Base-by-base conservation (phyloP, 1,140 invertebrate genomes). In the Hermetia illucens region DNA sequence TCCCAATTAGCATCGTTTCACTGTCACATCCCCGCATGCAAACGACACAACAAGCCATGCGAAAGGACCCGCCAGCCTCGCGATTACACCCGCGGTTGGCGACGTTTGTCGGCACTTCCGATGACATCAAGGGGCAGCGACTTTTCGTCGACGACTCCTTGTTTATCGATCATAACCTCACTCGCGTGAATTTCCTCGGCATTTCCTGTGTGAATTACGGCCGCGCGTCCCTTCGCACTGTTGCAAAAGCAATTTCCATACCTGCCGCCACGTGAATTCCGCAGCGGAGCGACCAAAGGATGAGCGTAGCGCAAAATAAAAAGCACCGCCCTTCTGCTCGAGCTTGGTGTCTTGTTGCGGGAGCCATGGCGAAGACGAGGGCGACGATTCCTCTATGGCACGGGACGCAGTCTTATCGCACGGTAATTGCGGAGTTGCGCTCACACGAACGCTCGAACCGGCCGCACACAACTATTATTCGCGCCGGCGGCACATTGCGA, bases 131-230 rank as follows among this genome's bases (percentile, higher is more conserved):
- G 24, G 24, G 8, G 24, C 8, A 13, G 24, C 24, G 8, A 13
- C 8, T 9, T 9, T 27, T 27, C 13, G 24, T 8, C 8, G 8
- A 27, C 24, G 24, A 13, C n/a, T n/a, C n/a, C n/a, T n/a, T n/a
- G 13, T 27, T 27, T 27, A 27, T 27, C 24, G 24, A 27, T 27
- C 24, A 27, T 27, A 27, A 27, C 24, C 24, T 27, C 24, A 27
- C 24, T 27, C 13, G 24, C 24, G 24, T 27, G 13, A 27, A 27
- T 9, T 27, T 27, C n/a, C n/a, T n/a, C n/a, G n/a, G 24, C 8
- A 27, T 27, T 27, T 27, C 8, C 13, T 27, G 24, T 27, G 13
- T 27, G 24, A 27, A 27, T 27, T 27, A n/a, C n/a, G n/a, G n/a
- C n/a, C n/a, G 8, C 24, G 24, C 24, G 13, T 27, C 13, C 8